Percentiles rank a stretch among this genome's conserved stretches.
Conservation (phyloP, 1,140 invertebrate genomes). For the Diuraphis noxia region DNA sequence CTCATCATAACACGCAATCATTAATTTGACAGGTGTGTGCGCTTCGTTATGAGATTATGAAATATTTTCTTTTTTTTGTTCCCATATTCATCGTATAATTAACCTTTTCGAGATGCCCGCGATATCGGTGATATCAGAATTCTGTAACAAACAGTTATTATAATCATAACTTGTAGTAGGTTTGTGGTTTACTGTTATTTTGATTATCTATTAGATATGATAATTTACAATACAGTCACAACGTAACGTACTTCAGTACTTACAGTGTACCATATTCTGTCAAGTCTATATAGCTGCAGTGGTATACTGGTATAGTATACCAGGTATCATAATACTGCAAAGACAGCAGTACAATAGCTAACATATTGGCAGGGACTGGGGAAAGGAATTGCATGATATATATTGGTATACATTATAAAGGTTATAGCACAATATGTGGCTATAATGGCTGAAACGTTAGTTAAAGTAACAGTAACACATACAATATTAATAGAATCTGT, state of each 20-base stretch:
- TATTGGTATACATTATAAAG: too few relatives aligned
- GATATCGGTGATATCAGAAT: too few relatives aligned
- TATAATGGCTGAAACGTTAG: too few relatives aligned
- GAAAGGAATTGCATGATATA: too few relatives aligned
- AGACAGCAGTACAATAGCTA: too few relatives aligned
- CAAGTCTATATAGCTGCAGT: background rate
- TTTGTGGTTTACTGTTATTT: background rate
- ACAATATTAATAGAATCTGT: too few relatives aligned
- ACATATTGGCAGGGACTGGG: too few relatives aligned
- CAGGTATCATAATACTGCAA: too few relatives aligned
- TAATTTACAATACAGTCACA: background rate
- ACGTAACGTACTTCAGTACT: background rate
- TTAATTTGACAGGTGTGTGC: too few relatives aligned
- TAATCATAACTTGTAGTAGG: background rate
- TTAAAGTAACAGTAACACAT: too few relatives aligned
- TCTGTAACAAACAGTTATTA: background rate
- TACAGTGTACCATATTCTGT: background rate
- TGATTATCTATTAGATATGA: background rate
- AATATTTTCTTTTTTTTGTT: background rate
- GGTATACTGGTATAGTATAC: background rate
- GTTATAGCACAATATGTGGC: too few relatives aligned
- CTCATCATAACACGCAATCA: too few relatives aligned
- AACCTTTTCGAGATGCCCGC: background rate
- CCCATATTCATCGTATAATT: background rate
- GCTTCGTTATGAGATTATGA: background rate